phyloP scores from a whole-genome alignment of 2,113 vertebrate species.

The Brevimyrus niger region DNA sequence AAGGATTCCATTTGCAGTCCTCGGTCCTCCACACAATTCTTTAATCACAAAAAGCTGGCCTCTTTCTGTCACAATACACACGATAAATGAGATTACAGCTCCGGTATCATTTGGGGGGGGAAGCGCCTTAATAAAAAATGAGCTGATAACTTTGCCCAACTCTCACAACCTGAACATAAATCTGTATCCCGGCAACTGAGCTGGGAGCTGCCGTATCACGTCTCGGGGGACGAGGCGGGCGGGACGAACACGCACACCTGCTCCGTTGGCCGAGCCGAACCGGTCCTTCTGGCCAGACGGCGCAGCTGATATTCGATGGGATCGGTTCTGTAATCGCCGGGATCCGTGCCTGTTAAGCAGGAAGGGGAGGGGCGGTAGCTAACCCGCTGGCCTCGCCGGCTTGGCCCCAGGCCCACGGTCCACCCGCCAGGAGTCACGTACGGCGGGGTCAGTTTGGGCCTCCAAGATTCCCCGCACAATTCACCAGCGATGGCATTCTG shows the following conservation, averaged over 20 bases:
- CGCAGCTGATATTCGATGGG: neutral
- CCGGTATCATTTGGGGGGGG: constrained; percentile 27
- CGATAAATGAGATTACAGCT: constrained; percentile 46
- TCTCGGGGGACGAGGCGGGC: neutral
- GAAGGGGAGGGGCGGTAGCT: neutral
- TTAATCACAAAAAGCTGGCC: constrained; percentile 46
- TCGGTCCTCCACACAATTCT: neutral
- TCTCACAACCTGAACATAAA: constrained; percentile 9
- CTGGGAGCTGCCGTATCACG: neutral
- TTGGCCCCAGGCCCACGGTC: neutral
- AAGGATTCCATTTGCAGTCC: neutral
- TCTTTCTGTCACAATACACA: constrained; percentile 48
- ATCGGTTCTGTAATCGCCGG: neutral
- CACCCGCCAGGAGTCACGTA: neutral
- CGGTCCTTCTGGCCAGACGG: neutral
- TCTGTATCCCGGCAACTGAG: constrained; percentile 12
- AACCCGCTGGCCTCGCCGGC: neutral
- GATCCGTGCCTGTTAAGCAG: neutral
- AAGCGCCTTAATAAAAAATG: constrained; percentile 29
- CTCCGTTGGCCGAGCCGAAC: neutral
- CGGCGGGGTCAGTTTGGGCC: neutral
- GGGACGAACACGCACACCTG: neutral
- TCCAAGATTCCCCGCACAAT: neutral
- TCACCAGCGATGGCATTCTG: neutral
- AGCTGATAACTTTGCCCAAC: constrained; percentile 29